Base-by-base conservation (phyloP, 2,888 invertebrate genomes). In the Temnothorax rugatulus region DNA sequence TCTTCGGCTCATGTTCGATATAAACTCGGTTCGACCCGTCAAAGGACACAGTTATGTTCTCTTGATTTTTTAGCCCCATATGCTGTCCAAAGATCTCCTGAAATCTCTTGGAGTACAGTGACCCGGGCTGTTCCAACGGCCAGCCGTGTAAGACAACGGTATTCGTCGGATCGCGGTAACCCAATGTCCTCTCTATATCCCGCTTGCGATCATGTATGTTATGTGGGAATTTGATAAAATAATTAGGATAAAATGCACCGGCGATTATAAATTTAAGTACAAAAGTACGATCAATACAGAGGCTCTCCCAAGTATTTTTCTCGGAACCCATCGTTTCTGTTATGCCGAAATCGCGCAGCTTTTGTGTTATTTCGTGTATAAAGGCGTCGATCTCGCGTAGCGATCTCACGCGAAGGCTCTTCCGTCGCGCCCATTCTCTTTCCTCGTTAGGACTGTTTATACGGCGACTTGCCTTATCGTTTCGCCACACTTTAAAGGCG, bases 241-340 rank as follows among this genome's bases (percentile, higher is more conserved):
- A 99, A 94, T 99, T 97, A 0, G 99, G 99, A 95, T 99, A 99
- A 95, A 99, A 99, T 1, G 99, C 99, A 2, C 98, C 98, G 83
- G 97, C 97, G 52, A 98, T 95, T n/a, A 97, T 96, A 57, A 98
- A 94, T 95, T 97, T 97, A 0, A 97, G 94, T n/a, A 97, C 94
- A 0, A 97, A 95, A 0, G 96, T 95, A 75, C 96, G 96, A 90
- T 97, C 96, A 0, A 95, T 93, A 25, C 95, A 93, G 47, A 92
- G 94, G 8, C 0, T 38, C 4, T 79, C 44, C 95, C 96, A 95
- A 3, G 94, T 92, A 41, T 95, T 94, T 69, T 94, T 94, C n/a
- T 95, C 93, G n/a, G 90, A 85, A 4, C 95, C 96, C 0, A 94
- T 94, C 5, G 95, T 95, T 61, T 96, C 95, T 63, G 95, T 96